A percentile compares a stretch with the other conserved stretches of the same genome.
phyloP scores from a whole-genome alignment of 2,797 vertebrate species.

The Pyrocephalus nanus region DNA sequence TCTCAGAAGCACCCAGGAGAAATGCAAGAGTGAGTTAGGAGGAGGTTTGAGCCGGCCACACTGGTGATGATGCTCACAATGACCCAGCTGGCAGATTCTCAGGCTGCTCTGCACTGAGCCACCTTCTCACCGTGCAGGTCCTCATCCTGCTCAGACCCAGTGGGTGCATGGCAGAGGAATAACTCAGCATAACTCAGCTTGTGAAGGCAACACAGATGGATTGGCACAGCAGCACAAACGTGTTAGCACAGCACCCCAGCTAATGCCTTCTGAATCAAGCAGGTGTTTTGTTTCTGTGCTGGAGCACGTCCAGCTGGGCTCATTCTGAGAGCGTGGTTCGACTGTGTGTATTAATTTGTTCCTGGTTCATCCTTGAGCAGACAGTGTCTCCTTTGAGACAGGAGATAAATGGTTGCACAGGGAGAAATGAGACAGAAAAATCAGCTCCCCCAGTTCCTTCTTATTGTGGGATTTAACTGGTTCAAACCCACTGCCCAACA shows the following conservation, averaged over 20 bases:
- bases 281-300: constrained; percentile 4
- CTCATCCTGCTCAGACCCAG: not conserved
- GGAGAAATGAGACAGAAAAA: not conserved
- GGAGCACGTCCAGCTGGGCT: not conserved
- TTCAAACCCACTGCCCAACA: not conserved
- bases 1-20: not conserved
- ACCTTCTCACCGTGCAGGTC: not conserved
- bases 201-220: not conserved
- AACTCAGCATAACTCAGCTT: not conserved
- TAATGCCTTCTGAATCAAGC: not conserved
- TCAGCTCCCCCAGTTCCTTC: not conserved
- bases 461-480: not conserved
- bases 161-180: not conserved
- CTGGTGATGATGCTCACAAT: not conserved
- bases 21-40: not conserved
- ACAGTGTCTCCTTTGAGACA: not conserved
- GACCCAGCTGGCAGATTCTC: not conserved
- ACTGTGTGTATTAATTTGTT: not conserved
- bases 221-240: not conserved
- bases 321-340: rapidly evolving
- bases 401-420: not conserved
- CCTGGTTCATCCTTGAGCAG: not conserved
- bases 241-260: not conserved
- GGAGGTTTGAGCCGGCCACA: not conserved
- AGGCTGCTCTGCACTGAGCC: not conserved